Conservation (phyloP, 2,888 invertebrate species). For the Geotrupes spiniger region DNA sequence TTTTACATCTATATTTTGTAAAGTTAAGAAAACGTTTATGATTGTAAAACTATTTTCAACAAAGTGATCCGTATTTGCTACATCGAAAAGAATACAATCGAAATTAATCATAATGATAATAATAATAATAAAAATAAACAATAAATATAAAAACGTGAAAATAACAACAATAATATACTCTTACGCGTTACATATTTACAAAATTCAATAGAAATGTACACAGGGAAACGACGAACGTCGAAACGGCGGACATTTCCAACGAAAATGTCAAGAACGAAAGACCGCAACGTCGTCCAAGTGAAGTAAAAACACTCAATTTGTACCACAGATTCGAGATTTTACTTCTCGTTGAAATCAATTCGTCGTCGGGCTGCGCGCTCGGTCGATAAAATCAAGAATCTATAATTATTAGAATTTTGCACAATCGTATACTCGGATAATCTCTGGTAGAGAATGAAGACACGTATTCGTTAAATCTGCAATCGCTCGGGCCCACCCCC, state of each 20-base stretch:
- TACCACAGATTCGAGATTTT: slow-evolving; percentile 1
- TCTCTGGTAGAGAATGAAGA: slow-evolving; percentile 35
- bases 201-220: slow-evolving; percentile 1
- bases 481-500: no score
- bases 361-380: background rate
- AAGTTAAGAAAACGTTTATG: slow-evolving; percentile 27
- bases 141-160: slow-evolving; percentile 14
- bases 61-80: background rate
- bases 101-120: background rate
- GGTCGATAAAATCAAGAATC: slow-evolving; percentile 4
- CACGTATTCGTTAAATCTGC: slow-evolving; percentile 36
- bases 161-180: slow-evolving; percentile 16
- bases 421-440: slow-evolving; percentile 41
- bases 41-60: slow-evolving; percentile 11
- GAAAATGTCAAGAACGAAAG: no score
- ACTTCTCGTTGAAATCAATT: background rate
- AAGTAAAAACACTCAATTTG: no score
- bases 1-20: slow-evolving; percentile 30
- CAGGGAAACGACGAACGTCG: background rate
- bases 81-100: background rate
- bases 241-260: no score
- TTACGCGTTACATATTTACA: slow-evolving; percentile 14
- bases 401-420: slow-evolving; percentile 19
- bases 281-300: no score
- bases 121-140: slow-evolving; percentile 3